phyloP scores from a whole-genome alignment of 2,797 vertebrate species.

The Xenentodon cancila region DNA sequence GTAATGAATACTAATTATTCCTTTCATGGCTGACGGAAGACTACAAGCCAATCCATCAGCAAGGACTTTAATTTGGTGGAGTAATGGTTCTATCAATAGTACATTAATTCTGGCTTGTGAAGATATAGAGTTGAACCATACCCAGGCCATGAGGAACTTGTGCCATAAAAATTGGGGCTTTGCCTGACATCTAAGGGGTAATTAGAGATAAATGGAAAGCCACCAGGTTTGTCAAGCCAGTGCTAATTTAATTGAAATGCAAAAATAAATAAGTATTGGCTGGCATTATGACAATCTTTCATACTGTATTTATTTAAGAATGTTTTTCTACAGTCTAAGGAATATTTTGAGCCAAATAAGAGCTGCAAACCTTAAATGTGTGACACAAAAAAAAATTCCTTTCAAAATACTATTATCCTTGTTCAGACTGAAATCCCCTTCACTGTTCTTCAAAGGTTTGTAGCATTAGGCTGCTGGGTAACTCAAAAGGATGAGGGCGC shows the following conservation, averaged over 20 bases:
- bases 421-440: neutral
- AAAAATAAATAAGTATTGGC: slow-evolving; percentile 88
- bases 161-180: slow-evolving; percentile 89
- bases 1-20: slow-evolving; percentile 99
- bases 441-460: neutral
- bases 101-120: slow-evolving; percentile 99
- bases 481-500: neutral
- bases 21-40: slow-evolving; percentile 98
- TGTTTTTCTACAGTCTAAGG: slow-evolving; percentile 55
- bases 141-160: slow-evolving; percentile 84
- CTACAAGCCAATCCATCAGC: slow-evolving; percentile 98
- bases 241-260: slow-evolving; percentile 96
- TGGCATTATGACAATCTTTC: slow-evolving; percentile 69
- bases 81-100: slow-evolving; percentile 99
- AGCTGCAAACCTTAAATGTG: slow-evolving; percentile 14
- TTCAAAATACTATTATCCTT: neutral
- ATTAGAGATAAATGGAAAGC: slow-evolving; percentile 98
- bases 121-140: slow-evolving; percentile 98
- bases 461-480: neutral
- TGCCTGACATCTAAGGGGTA: slow-evolving; percentile 89
- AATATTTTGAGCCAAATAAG: slow-evolving; percentile 51
- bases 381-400: neutral
- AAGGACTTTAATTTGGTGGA: slow-evolving; percentile 99
- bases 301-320: slow-evolving; percentile 63
- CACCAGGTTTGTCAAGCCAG: slow-evolving; percentile 88